These are phyloP conservation scores for Alectoris magna DNA, from an alignment of 2,797 vertebrate genomes.

Conservation along the genomic window DNA sequence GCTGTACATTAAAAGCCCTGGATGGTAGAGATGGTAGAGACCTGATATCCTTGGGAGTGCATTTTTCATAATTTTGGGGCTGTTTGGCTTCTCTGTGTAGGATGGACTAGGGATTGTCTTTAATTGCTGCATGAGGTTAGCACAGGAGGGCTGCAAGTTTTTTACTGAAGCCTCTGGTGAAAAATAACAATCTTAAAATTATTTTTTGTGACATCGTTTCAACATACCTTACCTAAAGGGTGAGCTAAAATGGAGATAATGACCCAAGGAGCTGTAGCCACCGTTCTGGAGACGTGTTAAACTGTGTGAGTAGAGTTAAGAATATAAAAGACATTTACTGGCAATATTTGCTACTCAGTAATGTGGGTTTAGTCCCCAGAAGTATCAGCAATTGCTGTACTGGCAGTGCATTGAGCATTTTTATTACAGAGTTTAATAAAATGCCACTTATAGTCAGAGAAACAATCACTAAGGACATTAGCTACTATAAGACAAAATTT, in stretches of 20 bases:
- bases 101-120: background rate
- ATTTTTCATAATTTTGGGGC: background rate
- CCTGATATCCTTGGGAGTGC: background rate
- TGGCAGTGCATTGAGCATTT: background rate
- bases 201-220: background rate
- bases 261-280: background rate
- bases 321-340: background rate
- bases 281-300: background rate
- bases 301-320: background rate
- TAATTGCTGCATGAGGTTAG: background rate
- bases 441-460: slow-evolving; percentile 5
- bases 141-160: background rate
- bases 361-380: background rate
- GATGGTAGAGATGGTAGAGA: background rate
- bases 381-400: background rate
- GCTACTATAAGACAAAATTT: background rate
- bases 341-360: background rate
- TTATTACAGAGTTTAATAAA: slow-evolving; percentile 13
- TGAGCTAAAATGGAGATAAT: background rate
- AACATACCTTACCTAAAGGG: background rate
- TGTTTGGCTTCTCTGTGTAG: background rate
- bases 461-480: background rate
- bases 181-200: background rate
- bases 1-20: background rate
- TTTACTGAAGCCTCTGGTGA: background rate